These are phyloP conservation scores for Puma concolor DNA, from an alignment of 2,113 vertebrate species.

Conservation along the genomic window DNA sequence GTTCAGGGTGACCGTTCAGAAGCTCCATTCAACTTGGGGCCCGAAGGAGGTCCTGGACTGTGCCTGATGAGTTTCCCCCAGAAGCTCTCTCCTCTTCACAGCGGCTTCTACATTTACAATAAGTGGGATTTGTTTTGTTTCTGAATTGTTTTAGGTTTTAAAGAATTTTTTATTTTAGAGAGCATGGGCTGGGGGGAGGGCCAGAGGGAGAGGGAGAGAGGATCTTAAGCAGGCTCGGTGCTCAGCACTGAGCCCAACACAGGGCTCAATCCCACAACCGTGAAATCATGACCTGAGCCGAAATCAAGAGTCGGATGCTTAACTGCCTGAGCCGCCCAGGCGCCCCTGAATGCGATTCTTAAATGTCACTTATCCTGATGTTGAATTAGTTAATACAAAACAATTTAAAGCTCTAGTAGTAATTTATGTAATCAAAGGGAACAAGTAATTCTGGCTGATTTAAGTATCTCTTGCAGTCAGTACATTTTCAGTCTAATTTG, in stretches of 20 bases:
- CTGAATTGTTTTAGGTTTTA: no score
- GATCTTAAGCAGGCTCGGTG: no score
- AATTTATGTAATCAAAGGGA: slow-evolving; percentile 78
- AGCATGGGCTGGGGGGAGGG: no score
- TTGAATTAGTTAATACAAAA: slow-evolving; percentile 54
- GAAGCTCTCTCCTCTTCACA: neutral
- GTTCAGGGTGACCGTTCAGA: neutral
- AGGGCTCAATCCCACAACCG: no score
- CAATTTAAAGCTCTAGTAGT: slow-evolving; percentile 38
- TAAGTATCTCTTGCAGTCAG: slow-evolving; percentile 83
- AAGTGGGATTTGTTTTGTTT: neutral
- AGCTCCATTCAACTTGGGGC: neutral
- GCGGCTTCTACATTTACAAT: slow-evolving; percentile 45
- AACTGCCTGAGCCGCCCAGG: no score
- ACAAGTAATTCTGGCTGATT: slow-evolving; percentile 79
- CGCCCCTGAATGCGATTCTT: neutral
- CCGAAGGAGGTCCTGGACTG: neutral
- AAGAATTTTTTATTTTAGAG: no score
- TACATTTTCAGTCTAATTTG: slow-evolving; percentile 84
- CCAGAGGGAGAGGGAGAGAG: no score
- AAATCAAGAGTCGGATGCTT: no score
- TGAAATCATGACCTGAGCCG: no score
- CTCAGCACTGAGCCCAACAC: no score
- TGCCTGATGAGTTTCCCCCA: neutral
- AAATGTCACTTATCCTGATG: slow-evolving; percentile 42